Evolutionary conservation across 1,140 invertebrate genomes (phyloP), one percentile per base, ranked within the genome.

Genomic region (Drosophila erecta): DNA sequence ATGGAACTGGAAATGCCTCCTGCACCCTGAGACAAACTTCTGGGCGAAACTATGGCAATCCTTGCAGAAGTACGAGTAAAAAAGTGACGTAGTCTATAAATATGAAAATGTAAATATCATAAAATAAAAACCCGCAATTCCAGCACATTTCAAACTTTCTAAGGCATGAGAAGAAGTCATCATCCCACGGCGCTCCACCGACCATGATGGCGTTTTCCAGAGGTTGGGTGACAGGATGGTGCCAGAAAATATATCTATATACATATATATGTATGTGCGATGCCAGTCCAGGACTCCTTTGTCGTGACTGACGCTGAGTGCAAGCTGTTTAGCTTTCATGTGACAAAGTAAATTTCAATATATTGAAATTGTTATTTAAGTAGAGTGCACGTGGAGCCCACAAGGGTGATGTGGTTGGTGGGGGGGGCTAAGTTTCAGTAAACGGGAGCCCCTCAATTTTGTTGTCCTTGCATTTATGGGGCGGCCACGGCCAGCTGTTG

Each of bases 281-380:
- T 60, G 24, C 57, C 50, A 56, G 27, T 37, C 51, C 46, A 35
- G 78, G 43, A 56, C 59, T 58, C 50, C 55, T 54, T 62, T 58
- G 78, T 14, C 35, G 11, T 81, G 77, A 86, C 81, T 85, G 77
- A 85, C 64, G 83, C 83, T 79, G 75, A 87, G 83, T 87, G 84
- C 83, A 87, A 89, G 70, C 84, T 89, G 84, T 80, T 84, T 89
- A 84, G 80, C 84, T 89, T 89, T 81, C 79, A 89, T 89, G 85
- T 90, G 85, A 90, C 80, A 90, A 89, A 89, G 80, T 89, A 89
- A 89, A 89, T 90, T 89, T 90, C 84, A 89, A 89, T 89, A 89
- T 89, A 89, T 89, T 89, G 84, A 89, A 89, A 89, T 90, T 84
- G 85, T 89, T 90, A 89, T 89, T 89, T 90, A 84, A 89, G 83